Percentiles rank a stretch among this genome's conserved stretches.
Conservation (phyloP, 2,113 vertebrate species). For the Hemibagrus wyckioides region DNA sequence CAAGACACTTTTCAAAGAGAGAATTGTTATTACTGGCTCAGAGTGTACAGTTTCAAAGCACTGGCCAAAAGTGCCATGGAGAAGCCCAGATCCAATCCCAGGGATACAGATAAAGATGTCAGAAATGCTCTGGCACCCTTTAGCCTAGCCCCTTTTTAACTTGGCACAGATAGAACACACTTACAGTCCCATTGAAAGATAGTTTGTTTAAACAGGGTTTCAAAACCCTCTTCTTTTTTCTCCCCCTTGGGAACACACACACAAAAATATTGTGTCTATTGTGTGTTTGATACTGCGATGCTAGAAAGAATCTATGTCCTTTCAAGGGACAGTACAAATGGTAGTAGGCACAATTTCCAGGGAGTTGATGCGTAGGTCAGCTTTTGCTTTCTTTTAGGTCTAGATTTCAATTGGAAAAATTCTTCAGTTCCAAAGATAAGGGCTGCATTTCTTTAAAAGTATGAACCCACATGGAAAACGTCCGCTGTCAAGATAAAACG, state of each 20-base stretch:
- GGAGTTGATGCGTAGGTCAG: conserved; percentile 21
- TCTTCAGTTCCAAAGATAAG: background rate
- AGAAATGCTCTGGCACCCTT: conserved; percentile 45
- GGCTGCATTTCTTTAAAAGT: background rate
- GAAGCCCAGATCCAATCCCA: conserved; percentile 31
- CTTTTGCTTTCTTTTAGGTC: background rate
- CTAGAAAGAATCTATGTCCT: background rate
- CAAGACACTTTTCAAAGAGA: conserved; percentile 49
- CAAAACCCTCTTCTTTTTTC: background rate
- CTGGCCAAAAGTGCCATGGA: conserved; percentile 42
- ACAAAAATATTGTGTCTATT: conserved; percentile 22
- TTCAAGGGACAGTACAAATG: background rate
- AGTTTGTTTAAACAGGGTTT: conserved; percentile 22
- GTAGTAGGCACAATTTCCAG: background rate
- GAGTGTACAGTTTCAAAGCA: conserved; percentile 46
- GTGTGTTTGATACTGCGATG: conserved; percentile 4
- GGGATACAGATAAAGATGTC: conserved; percentile 47
- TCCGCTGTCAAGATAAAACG: background rate
- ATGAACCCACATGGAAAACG: background rate
- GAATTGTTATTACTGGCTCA: conserved; percentile 54
- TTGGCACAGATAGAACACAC: conserved; percentile 43
- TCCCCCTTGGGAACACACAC: conserved; percentile 1
- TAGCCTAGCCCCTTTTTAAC: conserved; percentile 30
- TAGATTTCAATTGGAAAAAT: background rate
- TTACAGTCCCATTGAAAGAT: conserved; percentile 33